A percentile compares a stretch with the other conserved stretches of the same genome.
Conservation (phyloP, 2,888 invertebrate genomes). For the Lydus trimaculatus region DNA sequence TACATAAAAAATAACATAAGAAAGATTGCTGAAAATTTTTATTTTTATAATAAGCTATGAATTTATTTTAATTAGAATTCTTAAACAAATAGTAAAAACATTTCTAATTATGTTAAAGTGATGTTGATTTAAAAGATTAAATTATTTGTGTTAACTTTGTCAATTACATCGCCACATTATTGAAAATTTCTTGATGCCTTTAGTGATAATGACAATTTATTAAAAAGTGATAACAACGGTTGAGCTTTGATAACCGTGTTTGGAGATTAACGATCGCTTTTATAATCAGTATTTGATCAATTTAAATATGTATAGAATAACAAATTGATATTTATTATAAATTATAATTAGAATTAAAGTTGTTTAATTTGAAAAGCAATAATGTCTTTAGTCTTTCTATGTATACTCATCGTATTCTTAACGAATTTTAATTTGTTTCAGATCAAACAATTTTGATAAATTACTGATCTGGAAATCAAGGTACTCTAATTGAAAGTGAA, state of each 20-base stretch:
- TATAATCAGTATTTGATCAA: not conserved
- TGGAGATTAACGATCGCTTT: not conserved
- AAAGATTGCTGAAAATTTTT: too few species aligned
- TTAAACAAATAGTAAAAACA: too few species aligned
- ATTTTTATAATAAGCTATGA: too few species aligned
- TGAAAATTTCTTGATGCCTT: not conserved
- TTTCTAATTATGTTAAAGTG: too few species aligned
- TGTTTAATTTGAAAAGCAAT: conserved; percentile 4
- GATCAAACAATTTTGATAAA: conserved; percentile 13
- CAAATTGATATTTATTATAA: too few species aligned
- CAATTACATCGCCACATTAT: not conserved
- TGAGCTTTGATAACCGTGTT: not conserved
- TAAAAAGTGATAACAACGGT: not conserved
- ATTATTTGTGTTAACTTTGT: too few species aligned
- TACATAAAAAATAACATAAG: too few species aligned
- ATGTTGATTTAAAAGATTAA: too few species aligned
- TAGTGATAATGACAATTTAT: not conserved
- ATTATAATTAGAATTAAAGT: conserved; percentile 7
- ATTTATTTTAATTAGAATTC: too few species aligned
- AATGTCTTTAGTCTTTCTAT: too few species aligned
- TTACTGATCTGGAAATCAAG: conserved; percentile 30
- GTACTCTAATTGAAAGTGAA: conserved; percentile 41
- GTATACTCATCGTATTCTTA: not conserved
- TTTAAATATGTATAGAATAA: not conserved
- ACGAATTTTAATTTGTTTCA: conserved; percentile 26